phyloP scores from a whole-genome alignment of 64 coral and sea anemone species.

The Hydrozoanthus tunicans region DNA sequence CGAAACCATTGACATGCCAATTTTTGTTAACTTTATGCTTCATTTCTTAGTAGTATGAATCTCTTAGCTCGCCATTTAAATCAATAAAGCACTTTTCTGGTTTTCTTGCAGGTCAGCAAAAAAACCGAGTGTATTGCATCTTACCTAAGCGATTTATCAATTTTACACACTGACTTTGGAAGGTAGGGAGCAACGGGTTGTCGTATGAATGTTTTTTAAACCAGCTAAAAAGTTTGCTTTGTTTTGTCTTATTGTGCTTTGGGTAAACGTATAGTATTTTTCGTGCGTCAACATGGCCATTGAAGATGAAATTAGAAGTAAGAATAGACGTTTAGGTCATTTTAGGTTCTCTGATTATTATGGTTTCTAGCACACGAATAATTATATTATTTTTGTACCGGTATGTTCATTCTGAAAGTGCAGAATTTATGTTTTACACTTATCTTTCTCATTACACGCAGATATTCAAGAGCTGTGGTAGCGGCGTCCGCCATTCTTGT shows the following conservation, averaged over 20 bases:
- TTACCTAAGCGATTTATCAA: conserved; percentile 87
- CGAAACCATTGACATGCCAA: too few species aligned
- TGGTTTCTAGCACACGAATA: too few species aligned
- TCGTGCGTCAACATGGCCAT: too few species aligned
- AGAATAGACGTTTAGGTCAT: neutral
- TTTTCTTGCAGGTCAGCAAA: conserved; percentile 66
- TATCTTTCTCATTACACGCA: conserved; percentile 15
- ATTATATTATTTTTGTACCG: too few species aligned
- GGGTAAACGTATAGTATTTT: neutral
- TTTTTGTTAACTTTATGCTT: too few species aligned
- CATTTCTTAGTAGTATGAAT: too few species aligned
- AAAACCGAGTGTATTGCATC: conserved; percentile 85
- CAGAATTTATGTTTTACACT: neutral
- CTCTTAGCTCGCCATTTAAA: neutral
- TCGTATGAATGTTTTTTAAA: neutral
- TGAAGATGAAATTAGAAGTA: too few species aligned
- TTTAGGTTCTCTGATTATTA: too few species aligned
- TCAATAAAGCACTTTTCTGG: neutral
- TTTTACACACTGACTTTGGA: conserved; percentile 94
- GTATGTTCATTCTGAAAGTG: too few species aligned
- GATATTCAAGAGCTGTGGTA: conserved; percentile 69
- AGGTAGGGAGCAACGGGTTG: conserved; percentile 59
- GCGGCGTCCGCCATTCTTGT: conserved; percentile 76
- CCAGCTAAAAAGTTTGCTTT: neutral
- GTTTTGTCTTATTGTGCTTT: neutral